Percentiles rank a stretch among this genome's conserved stretches.
These are phyloP conservation scores for Eledone cirrhosa DNA, from an alignment of 2,888 invertebrate species.

Conservation along the genomic window DNA sequence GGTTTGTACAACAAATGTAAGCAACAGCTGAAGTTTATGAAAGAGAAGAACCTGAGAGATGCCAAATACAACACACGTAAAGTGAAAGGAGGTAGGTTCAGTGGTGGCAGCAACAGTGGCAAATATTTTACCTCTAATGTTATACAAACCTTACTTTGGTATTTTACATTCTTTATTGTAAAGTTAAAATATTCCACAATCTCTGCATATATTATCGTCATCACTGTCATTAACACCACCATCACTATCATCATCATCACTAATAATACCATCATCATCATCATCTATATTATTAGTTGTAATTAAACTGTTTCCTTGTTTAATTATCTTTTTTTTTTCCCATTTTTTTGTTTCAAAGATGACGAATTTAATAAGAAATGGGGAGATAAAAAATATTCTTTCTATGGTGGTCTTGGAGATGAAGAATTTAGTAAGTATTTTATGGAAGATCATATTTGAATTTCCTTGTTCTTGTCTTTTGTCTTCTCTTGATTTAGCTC, in stretches of 20 bases:
- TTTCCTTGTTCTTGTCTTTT: no score
- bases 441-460: no score
- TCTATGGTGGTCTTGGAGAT: slow-evolving; percentile 89
- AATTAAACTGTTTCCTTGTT: no score
- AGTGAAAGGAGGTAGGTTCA: slow-evolving; percentile 8
- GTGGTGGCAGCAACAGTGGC: slow-evolving; percentile 29
- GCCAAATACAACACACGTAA: background rate
- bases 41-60: background rate
- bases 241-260: no score
- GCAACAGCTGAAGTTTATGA: slow-evolving; percentile 7
- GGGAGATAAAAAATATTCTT: slow-evolving; percentile 83
- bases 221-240: no score
- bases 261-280: no score
- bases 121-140: background rate
- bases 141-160: background rate
- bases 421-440: slow-evolving; percentile 74
- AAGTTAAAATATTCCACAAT: no score
- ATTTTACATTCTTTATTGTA: no score
- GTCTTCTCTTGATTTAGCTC: no score
- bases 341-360: background rate
- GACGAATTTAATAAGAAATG: slow-evolving; percentile 78
- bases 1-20: background rate
- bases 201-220: no score
- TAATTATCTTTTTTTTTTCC: no score
- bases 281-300: no score